Evolutionary conservation across 2,797 vertebrate species (phyloP), one percentile per base, ranked within the genome.

Genomic region (Anabas testudineus): DNA sequence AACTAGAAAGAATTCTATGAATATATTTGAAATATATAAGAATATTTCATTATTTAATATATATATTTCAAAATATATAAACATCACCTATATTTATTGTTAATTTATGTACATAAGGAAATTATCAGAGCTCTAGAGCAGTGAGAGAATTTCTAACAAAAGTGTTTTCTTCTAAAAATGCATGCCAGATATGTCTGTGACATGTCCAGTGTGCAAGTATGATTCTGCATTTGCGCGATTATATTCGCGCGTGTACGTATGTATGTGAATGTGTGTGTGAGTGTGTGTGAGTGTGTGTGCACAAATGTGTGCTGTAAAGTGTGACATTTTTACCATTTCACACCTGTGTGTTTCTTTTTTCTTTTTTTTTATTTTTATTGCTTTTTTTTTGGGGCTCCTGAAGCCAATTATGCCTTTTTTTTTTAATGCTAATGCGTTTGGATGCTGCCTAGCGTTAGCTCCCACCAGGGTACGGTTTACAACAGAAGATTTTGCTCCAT

Each of bases 121-220:
- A 82, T 91, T 85, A 91, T 91, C 87, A 92, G 90, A 92, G 90
- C 88, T 93, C 90, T 91, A 93, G 88, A 90, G 74, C 79, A 80
- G 87, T 88, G 87, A 72, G 88, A 90, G 84, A 90, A 82, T 91
- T 90, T 93, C 81, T 92, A 93, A 89, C 84, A 84, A 90, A 87
- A 80, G 62, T 84, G 79, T 93, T 94, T 91, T 91, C 79, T 87
- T 91, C 70, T 81, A 67, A 84, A 87, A 88, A 84, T 86, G 90
- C 91, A 93, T 91, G 90, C 89, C 86, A 89, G 92, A 90, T 91
- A 87, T 94, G 94, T 93, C 93, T 94, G 92, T 94, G 93, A 95
- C 92, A 92, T 92, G 91, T 92, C 85, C 82, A 84, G 90, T 92
- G 90, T 90, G 90, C 86, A 85, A 80, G 74, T 81, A 79, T 81